Evolutionary conservation across 2,797 vertebrate genomes (phyloP).

Genomic region (Hemibagrus guttatus): DNA sequence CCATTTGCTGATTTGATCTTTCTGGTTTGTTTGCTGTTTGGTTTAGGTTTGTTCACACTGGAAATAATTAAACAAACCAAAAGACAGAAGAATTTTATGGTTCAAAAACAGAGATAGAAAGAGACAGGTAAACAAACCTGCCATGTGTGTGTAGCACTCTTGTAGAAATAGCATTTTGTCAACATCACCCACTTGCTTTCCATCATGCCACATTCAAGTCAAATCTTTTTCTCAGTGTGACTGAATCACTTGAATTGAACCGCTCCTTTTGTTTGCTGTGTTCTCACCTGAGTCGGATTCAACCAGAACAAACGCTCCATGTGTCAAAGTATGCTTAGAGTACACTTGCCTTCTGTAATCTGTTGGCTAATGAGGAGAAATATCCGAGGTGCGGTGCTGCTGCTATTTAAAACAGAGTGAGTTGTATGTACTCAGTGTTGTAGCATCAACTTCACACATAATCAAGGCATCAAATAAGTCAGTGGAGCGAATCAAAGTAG

Average conservation of each 20-base stretch:
- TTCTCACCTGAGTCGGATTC: background rate
- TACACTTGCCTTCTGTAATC: background rate
- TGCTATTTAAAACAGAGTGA: background rate
- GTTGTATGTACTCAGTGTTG: background rate
- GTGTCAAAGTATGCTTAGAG: background rate
- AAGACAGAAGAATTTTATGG: background rate
- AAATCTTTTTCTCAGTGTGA: background rate
- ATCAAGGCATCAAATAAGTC: background rate
- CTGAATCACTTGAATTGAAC: background rate
- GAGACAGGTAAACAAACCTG: background rate
- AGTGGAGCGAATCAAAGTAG: background rate
- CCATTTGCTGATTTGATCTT: background rate
- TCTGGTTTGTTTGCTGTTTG: background rate
- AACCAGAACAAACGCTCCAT: background rate
- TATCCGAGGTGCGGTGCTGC: background rate
- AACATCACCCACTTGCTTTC: background rate
- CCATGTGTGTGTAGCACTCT: background rate
- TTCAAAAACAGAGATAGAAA: background rate
- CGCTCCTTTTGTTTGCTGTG: background rate
- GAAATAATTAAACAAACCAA: background rate
- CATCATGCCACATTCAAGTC: background rate
- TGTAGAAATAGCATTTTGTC: background rate
- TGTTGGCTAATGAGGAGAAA: background rate
- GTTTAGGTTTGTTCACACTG: background rate
- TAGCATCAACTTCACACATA: background rate